Evolutionary conservation across 2,113 vertebrate genomes (phyloP), one percentile per base, ranked within the genome.

Genomic region (Aegotheles bennettii): DNA sequence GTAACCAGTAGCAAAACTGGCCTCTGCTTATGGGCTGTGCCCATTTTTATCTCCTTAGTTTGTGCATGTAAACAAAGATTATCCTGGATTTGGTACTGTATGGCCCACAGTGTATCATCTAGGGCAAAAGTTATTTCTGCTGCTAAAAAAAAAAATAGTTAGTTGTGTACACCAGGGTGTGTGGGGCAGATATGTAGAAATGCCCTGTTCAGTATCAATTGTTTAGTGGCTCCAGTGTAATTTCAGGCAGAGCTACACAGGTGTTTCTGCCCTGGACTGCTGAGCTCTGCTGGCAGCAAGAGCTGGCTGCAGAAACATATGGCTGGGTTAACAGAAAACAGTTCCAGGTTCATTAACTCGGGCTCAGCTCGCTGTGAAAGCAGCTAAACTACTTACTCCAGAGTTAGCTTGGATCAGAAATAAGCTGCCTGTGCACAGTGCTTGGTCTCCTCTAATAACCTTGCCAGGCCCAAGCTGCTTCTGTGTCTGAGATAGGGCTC

Each of bases 301-400:
- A 77, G 14, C 57, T 25, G 48, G 64, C 80, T 78, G 84, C 50
- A 57, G 69, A 5, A 25, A 53, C 88, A 82, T 91, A 48, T 6
- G 82, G 53, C 85, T 90, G 51, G 50, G 33, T 29, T 61, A 80
- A 53, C 71, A 93, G 50, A 21, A 86, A 90, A 26, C 28, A 12
- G 5, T 38, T 63, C 64, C 63, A 13, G 60, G 35, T 53, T 82
- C 68, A 13, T 84, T 74, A 94, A 61, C 86, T 84, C n/a, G 1
- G 95, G 85, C 94, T 94, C 71, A 92, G 86, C 35, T 10, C 2
- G 1, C 56, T 84, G 57, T 28, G 85, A 90, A 92, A 93, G 83
- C 89, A 90, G 95, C 92, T 97, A 80, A 95, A 87, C 90, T 84
- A 2, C 96, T 95, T 92, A 73, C 83, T 74, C 36, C 61, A 40